Conservation (phyloP, 2,797 vertebrate genomes). For the Gobio occitaniae region DNA sequence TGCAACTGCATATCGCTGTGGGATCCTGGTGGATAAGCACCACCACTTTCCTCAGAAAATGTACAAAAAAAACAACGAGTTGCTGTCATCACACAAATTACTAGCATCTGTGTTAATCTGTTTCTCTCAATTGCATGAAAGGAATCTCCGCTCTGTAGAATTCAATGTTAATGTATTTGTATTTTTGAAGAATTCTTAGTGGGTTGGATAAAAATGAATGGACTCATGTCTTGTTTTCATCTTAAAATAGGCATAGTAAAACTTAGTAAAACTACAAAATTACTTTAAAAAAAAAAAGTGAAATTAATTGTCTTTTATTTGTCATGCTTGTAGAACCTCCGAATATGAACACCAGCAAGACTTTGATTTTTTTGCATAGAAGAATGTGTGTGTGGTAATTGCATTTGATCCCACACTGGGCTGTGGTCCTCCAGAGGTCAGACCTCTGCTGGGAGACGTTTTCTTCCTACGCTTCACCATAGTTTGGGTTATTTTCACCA, state of each 20-base stretch:
- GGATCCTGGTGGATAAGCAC: not conserved
- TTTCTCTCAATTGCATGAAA: not conserved
- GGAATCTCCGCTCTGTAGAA: not conserved
- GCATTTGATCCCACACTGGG: not conserved
- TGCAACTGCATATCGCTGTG: not conserved
- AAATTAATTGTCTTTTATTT: not conserved
- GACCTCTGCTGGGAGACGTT: constrained; percentile 33
- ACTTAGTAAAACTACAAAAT: not conserved
- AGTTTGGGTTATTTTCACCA: constrained; percentile 44
- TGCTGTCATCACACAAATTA: not conserved
- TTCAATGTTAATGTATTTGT: not conserved
- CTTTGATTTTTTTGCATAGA: not conserved
- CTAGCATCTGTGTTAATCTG: not conserved
- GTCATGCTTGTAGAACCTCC: not conserved
- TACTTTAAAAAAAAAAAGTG: not conserved
- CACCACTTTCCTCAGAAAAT: not conserved
- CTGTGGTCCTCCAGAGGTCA: constrained; percentile 27
- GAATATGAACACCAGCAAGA: not conserved
- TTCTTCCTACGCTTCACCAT: not conserved
- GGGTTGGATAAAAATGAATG: not conserved
- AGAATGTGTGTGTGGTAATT: constrained; percentile 17
- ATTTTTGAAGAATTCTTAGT: not conserved
- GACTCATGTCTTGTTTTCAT: not conserved
- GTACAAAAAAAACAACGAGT: not conserved
- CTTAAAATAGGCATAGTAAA: not conserved